Conservation (phyloP, 2,888 invertebrate genomes). For the Tetramorium bicarinatum region DNA sequence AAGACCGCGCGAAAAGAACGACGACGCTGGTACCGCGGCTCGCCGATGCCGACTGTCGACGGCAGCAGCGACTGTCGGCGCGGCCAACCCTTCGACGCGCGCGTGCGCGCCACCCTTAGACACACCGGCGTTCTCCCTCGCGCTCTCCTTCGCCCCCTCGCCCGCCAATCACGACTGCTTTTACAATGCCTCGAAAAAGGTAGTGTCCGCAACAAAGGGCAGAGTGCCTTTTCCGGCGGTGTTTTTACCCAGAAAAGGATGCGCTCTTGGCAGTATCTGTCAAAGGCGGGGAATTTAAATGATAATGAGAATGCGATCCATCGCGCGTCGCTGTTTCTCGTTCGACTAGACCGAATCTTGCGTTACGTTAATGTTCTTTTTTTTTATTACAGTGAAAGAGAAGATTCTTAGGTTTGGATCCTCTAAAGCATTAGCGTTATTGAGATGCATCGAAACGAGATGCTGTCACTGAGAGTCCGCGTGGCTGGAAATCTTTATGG, state of each 20-base stretch:
- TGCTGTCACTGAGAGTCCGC: background rate
- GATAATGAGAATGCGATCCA: slow-evolving; percentile 50
- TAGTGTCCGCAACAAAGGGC: slow-evolving; percentile 68
- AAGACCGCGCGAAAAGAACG: slow-evolving; percentile 40
- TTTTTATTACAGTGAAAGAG: background rate
- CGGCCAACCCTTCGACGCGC: slow-evolving; percentile 74
- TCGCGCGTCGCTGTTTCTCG: slow-evolving; percentile 13
- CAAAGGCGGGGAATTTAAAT: slow-evolving; percentile 59
- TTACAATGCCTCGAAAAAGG: slow-evolving; percentile 71
- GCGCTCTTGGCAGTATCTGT: slow-evolving; percentile 52
- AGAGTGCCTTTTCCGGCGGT: slow-evolving; percentile 72
- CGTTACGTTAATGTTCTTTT: background rate
- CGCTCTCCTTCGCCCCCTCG: slow-evolving; percentile 38
- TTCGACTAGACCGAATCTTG: background rate
- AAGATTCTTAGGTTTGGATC: background rate
- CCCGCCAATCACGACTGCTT: slow-evolving; percentile 62
- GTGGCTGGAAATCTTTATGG: background rate
- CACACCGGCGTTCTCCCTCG: slow-evolving; percentile 41
- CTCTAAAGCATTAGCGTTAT: slow-evolving; percentile 6
- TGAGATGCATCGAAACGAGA: background rate
- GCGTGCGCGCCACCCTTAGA: slow-evolving; percentile 68
- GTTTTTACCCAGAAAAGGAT: slow-evolving; percentile 53
- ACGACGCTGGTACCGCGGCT: slow-evolving; percentile 74
- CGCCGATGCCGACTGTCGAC: slow-evolving; percentile 82
- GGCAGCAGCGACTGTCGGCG: slow-evolving; percentile 71